phyloP scores from a whole-genome alignment of 2,797 vertebrate species.

The Semotilus atromaculatus region DNA sequence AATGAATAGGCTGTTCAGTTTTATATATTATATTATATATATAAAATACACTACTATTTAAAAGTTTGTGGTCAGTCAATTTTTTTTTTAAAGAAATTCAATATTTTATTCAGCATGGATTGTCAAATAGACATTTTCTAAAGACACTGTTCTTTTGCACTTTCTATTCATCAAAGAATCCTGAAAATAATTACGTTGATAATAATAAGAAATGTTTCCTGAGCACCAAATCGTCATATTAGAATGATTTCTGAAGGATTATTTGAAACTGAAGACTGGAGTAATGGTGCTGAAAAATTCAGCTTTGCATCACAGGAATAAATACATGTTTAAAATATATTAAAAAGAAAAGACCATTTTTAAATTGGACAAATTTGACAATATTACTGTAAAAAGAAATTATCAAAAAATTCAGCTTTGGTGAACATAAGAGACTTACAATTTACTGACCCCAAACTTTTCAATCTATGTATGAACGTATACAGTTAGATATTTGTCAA shows the following conservation, averaged over 20 bases:
- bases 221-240: background rate
- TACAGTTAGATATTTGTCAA: background rate
- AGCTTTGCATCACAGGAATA: background rate
- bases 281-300: background rate
- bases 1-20: constrained; percentile 13
- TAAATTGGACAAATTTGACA: background rate
- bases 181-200: background rate
- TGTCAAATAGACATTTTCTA: no score
- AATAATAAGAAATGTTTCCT: background rate
- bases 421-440: background rate
- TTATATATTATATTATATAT: background rate
- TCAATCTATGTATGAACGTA: background rate
- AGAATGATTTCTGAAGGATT: background rate
- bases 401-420: background rate
- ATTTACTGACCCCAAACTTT: background rate
- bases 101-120: background rate
- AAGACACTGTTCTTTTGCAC: background rate
- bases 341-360: background rate
- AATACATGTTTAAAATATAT: background rate
- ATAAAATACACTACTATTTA: background rate
- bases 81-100: background rate
- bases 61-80: background rate
- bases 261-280: background rate
- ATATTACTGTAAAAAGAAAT: background rate
- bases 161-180: background rate